phyloP scores from a whole-genome alignment of 2,888 invertebrate genomes.

The Ophion costatus region DNA sequence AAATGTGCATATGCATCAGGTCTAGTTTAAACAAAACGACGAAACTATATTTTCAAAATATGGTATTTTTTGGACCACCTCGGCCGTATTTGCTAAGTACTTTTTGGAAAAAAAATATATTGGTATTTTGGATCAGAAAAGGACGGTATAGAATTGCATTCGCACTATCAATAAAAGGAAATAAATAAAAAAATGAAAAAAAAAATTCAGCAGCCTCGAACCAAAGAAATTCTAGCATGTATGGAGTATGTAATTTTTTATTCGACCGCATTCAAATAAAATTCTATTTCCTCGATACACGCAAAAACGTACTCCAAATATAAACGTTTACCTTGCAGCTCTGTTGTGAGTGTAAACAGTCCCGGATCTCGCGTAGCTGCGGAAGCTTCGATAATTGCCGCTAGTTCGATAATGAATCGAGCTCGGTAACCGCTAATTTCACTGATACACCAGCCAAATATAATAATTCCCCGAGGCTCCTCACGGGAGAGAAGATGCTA shows the following conservation, averaged over 20 bases:
- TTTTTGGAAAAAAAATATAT: no score
- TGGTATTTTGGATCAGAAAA: no score
- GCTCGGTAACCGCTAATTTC: constrained; percentile 74
- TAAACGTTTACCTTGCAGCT: not conserved
- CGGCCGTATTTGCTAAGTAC: no score
- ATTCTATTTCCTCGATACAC: not conserved
- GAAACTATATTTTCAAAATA: no score
- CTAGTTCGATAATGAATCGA: constrained; percentile 75
- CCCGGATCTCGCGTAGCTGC: constrained; percentile 10
- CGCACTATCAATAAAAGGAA: no score
- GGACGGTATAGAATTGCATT: no score
- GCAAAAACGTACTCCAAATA: not conserved
- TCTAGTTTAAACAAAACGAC: no score
- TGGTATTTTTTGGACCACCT: no score
- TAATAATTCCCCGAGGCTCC: constrained; percentile 66
- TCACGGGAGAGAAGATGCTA: constrained; percentile 55
- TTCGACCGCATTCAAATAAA: not conserved
- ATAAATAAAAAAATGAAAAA: not conserved
- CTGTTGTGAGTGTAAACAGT: not conserved
- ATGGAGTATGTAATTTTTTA: not conserved
- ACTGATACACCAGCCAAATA: constrained; percentile 57
- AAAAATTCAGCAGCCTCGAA: not conserved
- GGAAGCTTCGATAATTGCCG: constrained; percentile 73
- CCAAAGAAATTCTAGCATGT: not conserved
- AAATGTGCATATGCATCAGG: no score